Conservation (phyloP, 2,113 vertebrate genomes). For the Xenus cinereus region DNA sequence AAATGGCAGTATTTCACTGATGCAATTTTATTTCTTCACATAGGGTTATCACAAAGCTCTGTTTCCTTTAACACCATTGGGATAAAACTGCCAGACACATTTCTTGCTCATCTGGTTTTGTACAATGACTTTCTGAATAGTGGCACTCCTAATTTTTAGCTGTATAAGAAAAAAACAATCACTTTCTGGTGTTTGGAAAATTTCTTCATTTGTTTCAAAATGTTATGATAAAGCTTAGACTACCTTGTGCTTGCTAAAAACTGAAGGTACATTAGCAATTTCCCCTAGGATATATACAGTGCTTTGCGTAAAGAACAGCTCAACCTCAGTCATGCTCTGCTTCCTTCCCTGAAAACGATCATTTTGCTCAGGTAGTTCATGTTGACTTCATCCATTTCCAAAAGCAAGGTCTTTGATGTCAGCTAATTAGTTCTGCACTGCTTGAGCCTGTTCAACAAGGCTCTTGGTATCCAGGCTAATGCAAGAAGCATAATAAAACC, state of each 20-base stretch:
- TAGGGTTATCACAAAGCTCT: background rate
- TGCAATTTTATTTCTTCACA: background rate
- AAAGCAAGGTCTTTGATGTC: conserved; percentile 3
- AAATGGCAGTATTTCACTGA: background rate
- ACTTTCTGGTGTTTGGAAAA: background rate
- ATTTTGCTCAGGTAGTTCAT: background rate
- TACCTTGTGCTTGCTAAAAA: background rate
- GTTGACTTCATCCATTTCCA: background rate
- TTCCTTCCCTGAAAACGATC: background rate
- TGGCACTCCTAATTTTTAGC: background rate
- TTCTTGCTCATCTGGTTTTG: background rate
- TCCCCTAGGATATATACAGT: background rate
- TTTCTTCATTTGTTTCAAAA: background rate
- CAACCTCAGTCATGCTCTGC: background rate
- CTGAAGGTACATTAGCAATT: background rate
- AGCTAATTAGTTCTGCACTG: conserved; percentile 21
- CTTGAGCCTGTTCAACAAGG: background rate
- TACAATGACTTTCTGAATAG: background rate
- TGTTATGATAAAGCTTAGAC: background rate
- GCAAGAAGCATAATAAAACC: background rate
- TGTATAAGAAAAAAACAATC: background rate
- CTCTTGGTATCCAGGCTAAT: background rate
- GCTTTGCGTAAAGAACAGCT: background rate
- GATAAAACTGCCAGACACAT: background rate
- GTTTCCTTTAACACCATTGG: background rate